A percentile compares a stretch with the other conserved stretches of the same genome.
Conservation (phyloP, 2,888 invertebrate species). For the Tachina lurida region DNA sequence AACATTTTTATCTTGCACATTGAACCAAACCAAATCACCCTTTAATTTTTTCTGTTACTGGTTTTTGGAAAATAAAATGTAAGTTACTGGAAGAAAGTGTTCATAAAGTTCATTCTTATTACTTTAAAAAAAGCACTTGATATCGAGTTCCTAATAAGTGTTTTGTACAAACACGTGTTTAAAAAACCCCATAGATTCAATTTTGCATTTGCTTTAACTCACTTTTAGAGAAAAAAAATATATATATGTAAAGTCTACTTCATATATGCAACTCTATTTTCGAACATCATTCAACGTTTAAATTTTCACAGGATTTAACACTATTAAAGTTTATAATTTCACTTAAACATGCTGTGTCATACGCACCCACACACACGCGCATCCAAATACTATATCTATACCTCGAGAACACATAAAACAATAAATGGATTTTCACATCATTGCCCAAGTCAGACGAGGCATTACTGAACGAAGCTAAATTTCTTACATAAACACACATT, state of each 20-base stretch:
- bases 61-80: too few species aligned
- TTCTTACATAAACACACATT: constrained; percentile 3
- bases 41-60: too few species aligned
- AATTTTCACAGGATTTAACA: constrained; percentile 33
- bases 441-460: constrained; percentile 57
- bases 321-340: constrained; percentile 48
- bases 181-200: too few species aligned
- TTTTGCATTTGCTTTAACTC: too few species aligned
- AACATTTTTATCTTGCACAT: too few species aligned
- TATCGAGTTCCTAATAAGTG: too few species aligned
- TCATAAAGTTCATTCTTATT: too few species aligned
- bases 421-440: constrained; percentile 62
- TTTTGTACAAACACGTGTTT: too few species aligned
- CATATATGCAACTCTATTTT: neutral
- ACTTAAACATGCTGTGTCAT: constrained; percentile 27
- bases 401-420: constrained; percentile 34
- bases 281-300: constrained; percentile 25
- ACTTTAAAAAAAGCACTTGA: too few species aligned
- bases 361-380: neutral
- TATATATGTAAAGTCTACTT: neutral
- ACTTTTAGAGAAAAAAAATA: too few species aligned
- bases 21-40: too few species aligned
- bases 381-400: neutral
- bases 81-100: too few species aligned
- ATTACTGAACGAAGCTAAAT: constrained; percentile 27